These are phyloP conservation scores for Microtus ochrogaster DNA, from an alignment of 2,113 vertebrate genomes.

Conservation along the genomic window DNA sequence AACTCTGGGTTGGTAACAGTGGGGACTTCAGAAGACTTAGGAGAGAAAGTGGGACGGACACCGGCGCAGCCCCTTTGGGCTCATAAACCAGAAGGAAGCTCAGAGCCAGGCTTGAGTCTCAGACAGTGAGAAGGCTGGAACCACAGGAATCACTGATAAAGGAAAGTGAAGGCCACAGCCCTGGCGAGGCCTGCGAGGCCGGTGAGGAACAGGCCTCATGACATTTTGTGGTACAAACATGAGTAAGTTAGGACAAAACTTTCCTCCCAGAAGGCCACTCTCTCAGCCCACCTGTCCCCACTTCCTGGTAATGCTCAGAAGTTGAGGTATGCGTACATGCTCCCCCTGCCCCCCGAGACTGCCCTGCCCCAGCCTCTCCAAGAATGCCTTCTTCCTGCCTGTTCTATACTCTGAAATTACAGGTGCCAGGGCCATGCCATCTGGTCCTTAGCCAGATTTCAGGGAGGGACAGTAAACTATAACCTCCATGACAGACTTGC, in stretches of 20 bases:
- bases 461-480: neutral
- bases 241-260: neutral
- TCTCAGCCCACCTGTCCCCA: neutral
- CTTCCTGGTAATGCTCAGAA: neutral
- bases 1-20: neutral
- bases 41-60: neutral
- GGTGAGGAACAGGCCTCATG: neutral
- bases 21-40: neutral
- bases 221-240: neutral
- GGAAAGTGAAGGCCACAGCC: neutral
- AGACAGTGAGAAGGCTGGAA: accelerated
- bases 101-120: neutral
- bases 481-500: neutral
- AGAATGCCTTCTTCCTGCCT: neutral
- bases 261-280: neutral
- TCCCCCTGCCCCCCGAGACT: no score
- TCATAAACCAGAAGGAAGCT: neutral
- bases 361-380: neutral
- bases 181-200: accelerated
- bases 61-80: no score
- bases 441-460: neutral
- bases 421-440: neutral
- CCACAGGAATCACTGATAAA: neutral
- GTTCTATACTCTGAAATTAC: neutral
- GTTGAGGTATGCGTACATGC: accelerated